phyloP scores from a whole-genome alignment of 2,888 invertebrate species.

The Sphaeridia pumilis region DNA sequence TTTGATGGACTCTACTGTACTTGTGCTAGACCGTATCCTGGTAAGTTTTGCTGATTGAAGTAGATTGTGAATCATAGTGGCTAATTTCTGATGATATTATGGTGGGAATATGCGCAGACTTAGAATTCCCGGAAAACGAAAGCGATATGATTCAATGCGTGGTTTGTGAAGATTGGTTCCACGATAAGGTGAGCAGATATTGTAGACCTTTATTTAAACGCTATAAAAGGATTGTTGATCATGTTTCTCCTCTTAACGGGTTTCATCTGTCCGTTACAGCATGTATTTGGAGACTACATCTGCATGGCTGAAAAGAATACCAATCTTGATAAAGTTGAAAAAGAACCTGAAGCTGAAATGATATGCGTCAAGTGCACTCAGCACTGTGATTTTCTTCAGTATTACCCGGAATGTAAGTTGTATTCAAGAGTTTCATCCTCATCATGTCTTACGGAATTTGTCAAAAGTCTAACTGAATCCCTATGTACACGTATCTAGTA shows the following conservation, averaged over 20 bases:
- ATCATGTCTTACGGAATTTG: no score
- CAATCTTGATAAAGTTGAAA: no score
- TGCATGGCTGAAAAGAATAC: conserved; percentile 15
- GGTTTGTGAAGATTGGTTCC: conserved; percentile 97
- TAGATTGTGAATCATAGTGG: no score
- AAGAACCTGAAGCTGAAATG: conserved; percentile 62
- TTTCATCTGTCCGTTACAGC: neutral
- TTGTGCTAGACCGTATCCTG: conserved; percentile 88
- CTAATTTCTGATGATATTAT: no score
- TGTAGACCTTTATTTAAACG: conserved; percentile 2
- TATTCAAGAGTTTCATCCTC: neutral
- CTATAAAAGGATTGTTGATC: neutral
- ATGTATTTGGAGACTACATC: conserved; percentile 12
- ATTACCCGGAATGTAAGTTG: conserved; percentile 47
- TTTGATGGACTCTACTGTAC: conserved; percentile 84
- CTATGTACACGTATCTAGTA: no score
- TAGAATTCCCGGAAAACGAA: conserved; percentile 48
- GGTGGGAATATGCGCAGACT: no score
- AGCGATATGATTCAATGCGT: conserved; percentile 96
- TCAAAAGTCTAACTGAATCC: no score
- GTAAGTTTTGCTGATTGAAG: no score
- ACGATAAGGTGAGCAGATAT: conserved; percentile 54
- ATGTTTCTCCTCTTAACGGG: neutral
- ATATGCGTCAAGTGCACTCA: conserved; percentile 66
- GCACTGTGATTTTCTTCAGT: conserved; percentile 59